Evolutionary conservation across 2,113 vertebrate genomes (phyloP).

Genomic region (Poeciliopsis turrubarensis): DNA sequence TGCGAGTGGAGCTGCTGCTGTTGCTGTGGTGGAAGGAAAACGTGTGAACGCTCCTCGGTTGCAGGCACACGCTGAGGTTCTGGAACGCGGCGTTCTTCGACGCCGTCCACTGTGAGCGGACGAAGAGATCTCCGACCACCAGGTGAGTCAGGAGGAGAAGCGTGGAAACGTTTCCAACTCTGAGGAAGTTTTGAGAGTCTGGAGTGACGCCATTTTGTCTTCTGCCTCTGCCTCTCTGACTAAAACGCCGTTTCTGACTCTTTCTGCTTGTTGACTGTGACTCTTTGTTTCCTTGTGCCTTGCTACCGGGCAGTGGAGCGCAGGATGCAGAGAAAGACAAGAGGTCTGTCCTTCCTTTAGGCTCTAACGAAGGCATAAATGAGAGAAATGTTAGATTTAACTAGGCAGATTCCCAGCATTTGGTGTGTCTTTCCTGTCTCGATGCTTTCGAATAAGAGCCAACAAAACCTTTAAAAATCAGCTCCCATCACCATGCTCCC

Average conservation of each 20-base stretch:
- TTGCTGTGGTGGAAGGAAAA: too few relatives aligned
- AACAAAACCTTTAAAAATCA: too few relatives aligned
- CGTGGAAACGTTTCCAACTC: too few relatives aligned
- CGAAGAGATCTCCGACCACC: constrained; percentile 94
- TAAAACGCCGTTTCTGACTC: constrained; percentile 28
- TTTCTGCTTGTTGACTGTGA: constrained; percentile 83
- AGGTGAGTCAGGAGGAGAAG: constrained; percentile 80
- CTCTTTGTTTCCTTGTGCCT: constrained; percentile 89
- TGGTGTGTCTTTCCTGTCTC: too few relatives aligned
- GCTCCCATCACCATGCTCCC: background rate
- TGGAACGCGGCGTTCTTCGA: constrained; percentile 99
- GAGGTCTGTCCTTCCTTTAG: constrained; percentile 88
- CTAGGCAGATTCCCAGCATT: background rate
- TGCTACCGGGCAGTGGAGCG: constrained; percentile 91
- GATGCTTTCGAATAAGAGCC: too few relatives aligned
- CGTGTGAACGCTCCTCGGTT: background rate
- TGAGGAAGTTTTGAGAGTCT: background rate
- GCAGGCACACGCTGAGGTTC: constrained; percentile 93
- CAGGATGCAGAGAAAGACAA: constrained; percentile 91
- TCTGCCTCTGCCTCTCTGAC: constrained; percentile 19
- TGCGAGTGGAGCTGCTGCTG: too few relatives aligned
- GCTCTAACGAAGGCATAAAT: constrained; percentile 23
- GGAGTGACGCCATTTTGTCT: background rate
- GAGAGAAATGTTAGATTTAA: background rate
- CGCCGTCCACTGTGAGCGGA: constrained; percentile 95